A percentile compares a stretch with the other conserved stretches of the same genome.
These are phyloP conservation scores for Alethe diademata DNA, from an alignment of 2,113 vertebrate species.

Conservation along the genomic window DNA sequence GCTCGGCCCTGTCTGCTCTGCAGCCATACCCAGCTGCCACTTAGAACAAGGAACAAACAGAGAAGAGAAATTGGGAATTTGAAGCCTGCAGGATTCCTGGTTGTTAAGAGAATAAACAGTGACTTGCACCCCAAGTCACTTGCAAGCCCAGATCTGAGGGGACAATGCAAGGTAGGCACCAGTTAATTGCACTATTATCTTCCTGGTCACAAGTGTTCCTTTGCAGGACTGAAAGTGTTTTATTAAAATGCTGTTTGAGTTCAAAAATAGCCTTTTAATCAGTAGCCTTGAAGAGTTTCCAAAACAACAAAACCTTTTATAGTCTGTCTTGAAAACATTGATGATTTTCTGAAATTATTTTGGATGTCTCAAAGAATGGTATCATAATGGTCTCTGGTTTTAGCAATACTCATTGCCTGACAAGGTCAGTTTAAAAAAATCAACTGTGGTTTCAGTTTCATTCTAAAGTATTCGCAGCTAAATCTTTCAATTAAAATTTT, in stretches of 20 bases:
- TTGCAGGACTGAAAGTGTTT: neutral
- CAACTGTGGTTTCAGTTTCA: neutral
- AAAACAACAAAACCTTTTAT: neutral
- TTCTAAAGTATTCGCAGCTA: neutral
- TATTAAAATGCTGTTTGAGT: neutral
- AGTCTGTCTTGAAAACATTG: neutral
- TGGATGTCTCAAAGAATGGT: neutral
- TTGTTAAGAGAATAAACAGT: neutral
- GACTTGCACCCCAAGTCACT: neutral
- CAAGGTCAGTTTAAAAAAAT: neutral
- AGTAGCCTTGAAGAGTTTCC: neutral
- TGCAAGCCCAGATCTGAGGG: neutral
- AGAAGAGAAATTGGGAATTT: neutral
- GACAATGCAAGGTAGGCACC: neutral
- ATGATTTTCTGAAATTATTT: neutral
- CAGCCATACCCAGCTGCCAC: neutral
- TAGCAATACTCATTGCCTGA: neutral
- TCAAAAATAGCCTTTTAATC: neutral
- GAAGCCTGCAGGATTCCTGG: neutral
- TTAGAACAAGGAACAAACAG: neutral
- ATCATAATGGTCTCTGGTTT: neutral
- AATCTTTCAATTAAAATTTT: neutral
- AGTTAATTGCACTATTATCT: neutral
- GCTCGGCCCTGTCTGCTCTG: neutral
- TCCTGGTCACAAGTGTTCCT: neutral